phyloP scores from a whole-genome alignment of 2,797 vertebrate species.

The Eutrigla gurnardus region DNA sequence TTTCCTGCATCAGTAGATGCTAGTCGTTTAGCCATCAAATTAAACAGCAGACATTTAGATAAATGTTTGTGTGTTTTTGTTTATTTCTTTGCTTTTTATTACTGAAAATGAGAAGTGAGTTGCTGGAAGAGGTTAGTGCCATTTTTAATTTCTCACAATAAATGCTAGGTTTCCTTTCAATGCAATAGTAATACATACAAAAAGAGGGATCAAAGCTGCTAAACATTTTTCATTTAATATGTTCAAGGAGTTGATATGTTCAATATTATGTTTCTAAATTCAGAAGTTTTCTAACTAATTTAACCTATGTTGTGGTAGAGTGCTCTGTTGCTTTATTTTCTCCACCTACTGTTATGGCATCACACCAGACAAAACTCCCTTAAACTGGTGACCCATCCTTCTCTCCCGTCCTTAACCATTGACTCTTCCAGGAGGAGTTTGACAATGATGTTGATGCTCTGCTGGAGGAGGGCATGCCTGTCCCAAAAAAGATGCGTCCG shows the following conservation, averaged over 20 bases:
- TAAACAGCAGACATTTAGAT: slow-evolving; percentile 3
- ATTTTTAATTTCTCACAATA: slow-evolving; percentile 41
- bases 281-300: background rate
- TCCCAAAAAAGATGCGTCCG: slow-evolving; percentile 95
- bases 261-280: background rate
- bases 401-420: slow-evolving; percentile 63
- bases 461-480: slow-evolving; percentile 96
- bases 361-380: background rate
- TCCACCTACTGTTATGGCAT: slow-evolving; percentile 6
- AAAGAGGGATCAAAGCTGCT: background rate
- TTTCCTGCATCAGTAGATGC: background rate
- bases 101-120: slow-evolving; percentile 51
- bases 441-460: slow-evolving; percentile 98
- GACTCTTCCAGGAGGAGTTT: slow-evolving; percentile 94
- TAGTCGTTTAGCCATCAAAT: background rate
- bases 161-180: slow-evolving; percentile 12
- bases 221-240: background rate
- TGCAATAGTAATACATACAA: background rate
- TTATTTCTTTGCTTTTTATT: slow-evolving; percentile 28
- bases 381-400: slow-evolving; percentile 28
- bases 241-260: background rate
- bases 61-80: slow-evolving; percentile 12
- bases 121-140: slow-evolving; percentile 59
- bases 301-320: background rate
- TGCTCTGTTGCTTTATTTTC: background rate